phyloP scores from a whole-genome alignment of 2,888 invertebrate species.

The Vannuccia rotundouncinata region DNA sequence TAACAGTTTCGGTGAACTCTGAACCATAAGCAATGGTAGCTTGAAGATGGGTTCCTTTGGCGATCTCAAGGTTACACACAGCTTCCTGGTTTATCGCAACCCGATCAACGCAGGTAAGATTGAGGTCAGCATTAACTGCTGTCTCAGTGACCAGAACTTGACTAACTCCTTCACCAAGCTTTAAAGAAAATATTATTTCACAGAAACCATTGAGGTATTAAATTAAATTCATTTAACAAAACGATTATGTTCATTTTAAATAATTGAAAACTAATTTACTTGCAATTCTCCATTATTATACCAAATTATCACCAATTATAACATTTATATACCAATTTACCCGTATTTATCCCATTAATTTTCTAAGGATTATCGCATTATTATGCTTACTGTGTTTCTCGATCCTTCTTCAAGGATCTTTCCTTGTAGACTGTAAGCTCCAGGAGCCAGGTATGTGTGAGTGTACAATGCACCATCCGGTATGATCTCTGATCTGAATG shows the following conservation, averaged over 20 bases:
- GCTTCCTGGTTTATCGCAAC: neutral
- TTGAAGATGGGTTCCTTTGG: neutral
- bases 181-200: no score
- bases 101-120: neutral
- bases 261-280: no score
- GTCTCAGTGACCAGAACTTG: neutral
- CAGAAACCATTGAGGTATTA: no score
- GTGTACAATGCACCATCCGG: neutral
- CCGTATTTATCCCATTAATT: no score
- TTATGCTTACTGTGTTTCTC: neutral
- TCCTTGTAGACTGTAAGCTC: neutral
- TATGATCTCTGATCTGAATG: neutral
- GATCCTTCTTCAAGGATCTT: neutral
- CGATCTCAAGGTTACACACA: neutral
- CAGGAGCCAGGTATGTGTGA: conserved; percentile 2
- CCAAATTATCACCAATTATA: no score
- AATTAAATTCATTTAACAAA: no score
- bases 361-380: no score
- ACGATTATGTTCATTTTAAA: no score
- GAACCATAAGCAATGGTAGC: neutral
- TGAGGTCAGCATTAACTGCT: neutral
- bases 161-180: neutral
- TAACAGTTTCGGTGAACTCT: neutral
- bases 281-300: no score
- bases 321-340: no score